Base-by-base conservation (phyloP, 2,888 invertebrate species). In the Epirrita christyi region DNA sequence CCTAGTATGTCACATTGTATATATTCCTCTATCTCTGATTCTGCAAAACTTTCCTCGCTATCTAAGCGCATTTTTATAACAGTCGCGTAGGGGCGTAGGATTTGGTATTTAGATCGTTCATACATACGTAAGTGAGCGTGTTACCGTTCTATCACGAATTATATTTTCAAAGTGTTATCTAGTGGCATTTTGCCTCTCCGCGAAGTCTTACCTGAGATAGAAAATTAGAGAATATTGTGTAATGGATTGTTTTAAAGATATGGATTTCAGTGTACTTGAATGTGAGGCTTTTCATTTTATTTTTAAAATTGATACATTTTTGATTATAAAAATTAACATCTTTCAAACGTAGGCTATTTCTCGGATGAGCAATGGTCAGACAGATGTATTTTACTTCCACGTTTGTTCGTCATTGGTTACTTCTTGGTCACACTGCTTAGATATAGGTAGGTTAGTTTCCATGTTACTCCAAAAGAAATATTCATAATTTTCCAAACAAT, bases 81-180 rank as follows among this genome's bases (percentile, higher is more conserved):
- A n/a, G 47, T 56, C 45, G 42, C 61, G 66, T 60, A 52, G 21
- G 43, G 55, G 49, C 49, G 37, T 51, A 72, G 70, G 70, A 81
- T 86, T 86, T 83, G 80, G 73, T 81, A 86, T 86, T 86, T 79
- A 84, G 76, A 85, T 85, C 60, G 60, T 70, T 79, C 83, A 84
- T 86, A n/a, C 36, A 36, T 36, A 36, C 36, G 36, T 11, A 38
- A 81, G 76, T 79, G 75, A 66, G 55, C 65, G 64, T 63, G 56
- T 53, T 79, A 75, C 72, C 71, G 71, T 71, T 71, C 76, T 71
- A 73, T 70, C 73, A 75, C 59, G 69, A 64, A 89, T 90, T 89
- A 87, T 79, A 88, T 88, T 88, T 86, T 86, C 83, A 86, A 87
- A 32, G 21, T 79, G 68, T 63, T 80, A 78, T 81, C 80, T 79